Conservation (phyloP, 2,113 vertebrate species). For the Labrus mixtus region DNA sequence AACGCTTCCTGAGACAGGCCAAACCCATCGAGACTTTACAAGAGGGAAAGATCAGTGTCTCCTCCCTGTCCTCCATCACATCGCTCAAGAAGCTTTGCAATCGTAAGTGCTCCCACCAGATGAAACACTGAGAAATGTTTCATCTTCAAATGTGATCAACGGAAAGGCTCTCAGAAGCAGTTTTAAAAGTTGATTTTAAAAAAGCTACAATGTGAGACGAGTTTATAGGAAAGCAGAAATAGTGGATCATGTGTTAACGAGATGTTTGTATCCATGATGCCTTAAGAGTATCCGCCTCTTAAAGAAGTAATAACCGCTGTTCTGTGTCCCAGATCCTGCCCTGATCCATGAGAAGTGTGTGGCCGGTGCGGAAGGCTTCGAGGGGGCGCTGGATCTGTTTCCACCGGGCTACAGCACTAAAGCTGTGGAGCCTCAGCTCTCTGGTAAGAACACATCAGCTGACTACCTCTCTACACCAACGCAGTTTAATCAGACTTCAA, state of each 20-base stretch:
- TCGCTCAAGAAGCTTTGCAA: constrained; percentile 98
- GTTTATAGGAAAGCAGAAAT: too few species aligned
- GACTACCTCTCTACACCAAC: too few species aligned
- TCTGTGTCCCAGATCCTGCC: constrained; percentile 87
- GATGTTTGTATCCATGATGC: not conserved
- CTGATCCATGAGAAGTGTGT: constrained; percentile 96
- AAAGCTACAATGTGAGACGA: too few species aligned
- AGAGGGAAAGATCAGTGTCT: constrained; percentile 91
- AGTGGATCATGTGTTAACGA: too few species aligned
- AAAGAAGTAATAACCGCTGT: not conserved
- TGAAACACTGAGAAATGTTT: too few species aligned
- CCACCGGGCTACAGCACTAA: constrained; percentile 90
- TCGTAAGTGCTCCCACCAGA: constrained; percentile 85
- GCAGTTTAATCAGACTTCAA: too few species aligned
- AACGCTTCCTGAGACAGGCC: constrained; percentile 91
- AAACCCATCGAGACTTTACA: constrained; percentile 90
- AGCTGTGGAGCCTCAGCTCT: constrained; percentile 92
- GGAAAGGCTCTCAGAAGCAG: not conserved
- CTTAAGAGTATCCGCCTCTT: not conserved
- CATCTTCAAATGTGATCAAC: not conserved
- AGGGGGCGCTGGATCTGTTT: constrained; percentile 90
- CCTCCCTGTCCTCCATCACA: constrained; percentile 97
- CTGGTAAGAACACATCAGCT: constrained; percentile 90
- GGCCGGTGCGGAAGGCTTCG: constrained; percentile 91
- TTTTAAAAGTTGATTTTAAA: not conserved